phyloP scores from a whole-genome alignment of 2,888 invertebrate species.

The Fabriciana adippe region DNA sequence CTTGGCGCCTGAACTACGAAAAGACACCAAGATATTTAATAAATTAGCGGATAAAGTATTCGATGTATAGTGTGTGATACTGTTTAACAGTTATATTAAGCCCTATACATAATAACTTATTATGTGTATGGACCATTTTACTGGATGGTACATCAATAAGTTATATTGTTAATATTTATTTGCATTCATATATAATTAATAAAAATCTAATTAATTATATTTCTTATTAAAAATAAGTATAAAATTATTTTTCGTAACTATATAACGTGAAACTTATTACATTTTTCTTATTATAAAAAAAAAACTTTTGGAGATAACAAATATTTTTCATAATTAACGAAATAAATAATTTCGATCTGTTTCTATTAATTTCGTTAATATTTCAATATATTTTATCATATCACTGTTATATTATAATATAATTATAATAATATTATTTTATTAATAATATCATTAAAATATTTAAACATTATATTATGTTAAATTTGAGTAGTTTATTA shows the following conservation, averaged over 20 bases:
- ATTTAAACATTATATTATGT: too few species aligned
- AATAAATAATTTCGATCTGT: background rate
- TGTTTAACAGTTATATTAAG: slow-evolving; percentile 75
- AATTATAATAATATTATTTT: background rate
- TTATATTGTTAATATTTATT: slow-evolving; percentile 32
- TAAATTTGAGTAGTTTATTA: too few species aligned
- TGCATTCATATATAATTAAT: background rate
- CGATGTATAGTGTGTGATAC: slow-evolving; percentile 76
- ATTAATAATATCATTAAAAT: too few species aligned
- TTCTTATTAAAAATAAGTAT: background rate
- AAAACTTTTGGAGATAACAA: too few species aligned
- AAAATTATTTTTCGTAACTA: too few species aligned
- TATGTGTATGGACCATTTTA: slow-evolving; percentile 67
- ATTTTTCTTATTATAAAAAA: background rate
- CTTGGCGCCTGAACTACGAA: slow-evolving; percentile 72
- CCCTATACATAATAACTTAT: slow-evolving; percentile 40
- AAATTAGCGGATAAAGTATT: slow-evolving; percentile 67
- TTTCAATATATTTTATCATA: background rate
- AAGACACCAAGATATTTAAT: slow-evolving; percentile 69
- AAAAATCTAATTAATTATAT: background rate
- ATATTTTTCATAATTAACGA: background rate
- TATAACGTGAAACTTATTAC: too few species aligned
- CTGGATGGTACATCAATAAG: slow-evolving; percentile 44
- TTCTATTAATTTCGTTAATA: background rate
- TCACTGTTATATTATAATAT: background rate